phyloP scores from a whole-genome alignment of 1,140 invertebrate species.

The Cydia pomonella region DNA sequence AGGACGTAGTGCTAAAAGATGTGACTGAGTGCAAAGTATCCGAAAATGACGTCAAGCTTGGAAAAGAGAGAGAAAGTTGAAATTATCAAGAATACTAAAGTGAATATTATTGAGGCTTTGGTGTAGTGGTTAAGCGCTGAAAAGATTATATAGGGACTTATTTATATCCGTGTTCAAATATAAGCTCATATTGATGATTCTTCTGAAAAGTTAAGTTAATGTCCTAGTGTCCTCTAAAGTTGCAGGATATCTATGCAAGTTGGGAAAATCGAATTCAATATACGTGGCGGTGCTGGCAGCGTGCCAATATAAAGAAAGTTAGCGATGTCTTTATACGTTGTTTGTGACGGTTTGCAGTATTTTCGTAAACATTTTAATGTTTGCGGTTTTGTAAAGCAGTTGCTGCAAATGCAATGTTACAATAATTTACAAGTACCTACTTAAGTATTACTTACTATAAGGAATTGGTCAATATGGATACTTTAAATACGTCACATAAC shows the following conservation, averaged over 20 bases:
- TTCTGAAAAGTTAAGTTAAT: not conserved
- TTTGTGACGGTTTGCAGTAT: not conserved
- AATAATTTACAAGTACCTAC: not conserved
- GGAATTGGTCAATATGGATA: too few species aligned
- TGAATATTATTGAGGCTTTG: too few species aligned
- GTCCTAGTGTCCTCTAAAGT: not conserved
- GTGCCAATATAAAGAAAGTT: constrained; percentile 9
- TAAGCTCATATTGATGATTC: not conserved
- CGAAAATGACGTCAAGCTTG: too few species aligned
- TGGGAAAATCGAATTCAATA: constrained; percentile 4
- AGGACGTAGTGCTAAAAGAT: too few species aligned
- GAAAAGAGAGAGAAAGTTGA: too few species aligned
- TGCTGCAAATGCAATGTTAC: not conserved
- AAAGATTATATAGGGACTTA: not conserved
- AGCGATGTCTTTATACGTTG: constrained; percentile 7
- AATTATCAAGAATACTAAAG: too few species aligned
- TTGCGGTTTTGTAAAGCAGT: not conserved
- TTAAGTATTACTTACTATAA: too few species aligned
- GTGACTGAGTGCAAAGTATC: too few species aligned
- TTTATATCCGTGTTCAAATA: not conserved
- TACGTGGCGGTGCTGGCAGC: not conserved
- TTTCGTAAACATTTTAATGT: not conserved
- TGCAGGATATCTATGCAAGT: not conserved
- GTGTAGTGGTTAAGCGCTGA: not conserved
- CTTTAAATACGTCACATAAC: too few species aligned